These are phyloP conservation scores for Acanthochromis polyacanthus DNA, from an alignment of 2,113 vertebrate genomes.

Conservation along the genomic window DNA sequence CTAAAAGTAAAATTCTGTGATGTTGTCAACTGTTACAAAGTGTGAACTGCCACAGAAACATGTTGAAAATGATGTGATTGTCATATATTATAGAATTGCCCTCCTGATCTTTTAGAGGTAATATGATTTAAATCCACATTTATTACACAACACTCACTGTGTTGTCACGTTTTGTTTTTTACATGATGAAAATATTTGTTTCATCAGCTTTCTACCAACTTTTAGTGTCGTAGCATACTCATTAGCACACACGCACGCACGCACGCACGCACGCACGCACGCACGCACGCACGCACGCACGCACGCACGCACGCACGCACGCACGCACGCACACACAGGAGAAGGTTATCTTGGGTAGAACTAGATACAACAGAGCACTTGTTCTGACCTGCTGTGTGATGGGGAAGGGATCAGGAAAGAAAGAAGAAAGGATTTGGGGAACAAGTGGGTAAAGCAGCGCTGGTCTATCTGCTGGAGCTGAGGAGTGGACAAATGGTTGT, in stretches of 20 bases:
- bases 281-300: no score
- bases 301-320: not conserved
- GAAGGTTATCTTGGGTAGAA: slow-evolving; percentile 55
- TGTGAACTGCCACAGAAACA: not conserved
- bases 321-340: slow-evolving; percentile 6
- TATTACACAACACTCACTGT: no score
- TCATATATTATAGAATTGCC: no score
- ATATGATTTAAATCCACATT: no score
- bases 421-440: not conserved
- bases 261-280: not conserved
- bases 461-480: not conserved
- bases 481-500: slow-evolving; percentile 7
- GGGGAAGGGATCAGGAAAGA: slow-evolving; percentile 14
- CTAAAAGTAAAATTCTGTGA: not conserved
- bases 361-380: slow-evolving; percentile 65
- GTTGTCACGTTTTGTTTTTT: no score
- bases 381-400: slow-evolving; percentile 54
- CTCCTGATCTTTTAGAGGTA: no score
- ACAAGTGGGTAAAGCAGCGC: not conserved
- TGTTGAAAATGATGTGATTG: not conserved
- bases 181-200: no score
- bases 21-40: no score
- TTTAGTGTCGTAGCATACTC: not conserved
- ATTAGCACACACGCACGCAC: not conserved
- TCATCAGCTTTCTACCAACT: not conserved